Percentiles rank a stretch among this genome's conserved stretches.
These are phyloP conservation scores for Clepsis dumicolana DNA, from an alignment of 2,888 invertebrate genomes.

Conservation along the genomic window DNA sequence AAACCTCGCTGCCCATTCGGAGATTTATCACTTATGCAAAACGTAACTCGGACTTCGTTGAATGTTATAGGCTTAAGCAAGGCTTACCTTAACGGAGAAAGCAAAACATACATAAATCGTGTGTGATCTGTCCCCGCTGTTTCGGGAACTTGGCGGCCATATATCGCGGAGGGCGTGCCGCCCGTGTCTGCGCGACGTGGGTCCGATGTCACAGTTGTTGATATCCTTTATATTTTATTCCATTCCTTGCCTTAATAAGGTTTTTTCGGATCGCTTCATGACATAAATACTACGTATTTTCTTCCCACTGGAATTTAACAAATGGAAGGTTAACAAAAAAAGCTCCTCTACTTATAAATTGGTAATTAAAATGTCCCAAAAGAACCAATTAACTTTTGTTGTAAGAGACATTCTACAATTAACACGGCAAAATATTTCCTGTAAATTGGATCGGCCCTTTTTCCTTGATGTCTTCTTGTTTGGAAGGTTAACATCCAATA, in stretches of 20 bases:
- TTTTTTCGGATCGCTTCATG: not conserved
- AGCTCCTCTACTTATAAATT: not conserved
- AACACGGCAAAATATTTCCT: not conserved
- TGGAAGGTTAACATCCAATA: not conserved
- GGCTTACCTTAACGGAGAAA: slow-evolving; percentile 54
- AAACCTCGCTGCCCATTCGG: slow-evolving; percentile 10
- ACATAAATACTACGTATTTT: not conserved
- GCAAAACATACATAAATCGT: slow-evolving; percentile 62
- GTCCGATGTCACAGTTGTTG: slow-evolving; percentile 55
- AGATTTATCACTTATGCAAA: slow-evolving; percentile 36
- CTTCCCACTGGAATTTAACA: not conserved
- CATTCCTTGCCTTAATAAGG: slow-evolving; percentile 30
- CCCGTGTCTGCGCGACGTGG: slow-evolving; percentile 46
- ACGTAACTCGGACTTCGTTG: slow-evolving; percentile 19
- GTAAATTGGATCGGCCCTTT: not conserved
- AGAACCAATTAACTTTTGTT: slow-evolving; percentile 3
- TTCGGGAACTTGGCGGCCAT: slow-evolving; percentile 59
- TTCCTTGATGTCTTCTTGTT: slow-evolving; percentile 3
- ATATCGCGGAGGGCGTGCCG: slow-evolving; percentile 60
- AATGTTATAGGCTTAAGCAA: slow-evolving; percentile 43
- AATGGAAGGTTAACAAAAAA: not conserved
- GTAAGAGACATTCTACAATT: slow-evolving; percentile 1
- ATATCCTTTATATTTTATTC: slow-evolving; percentile 39
- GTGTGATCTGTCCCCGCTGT: slow-evolving; percentile 59
- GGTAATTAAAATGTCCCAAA: slow-evolving; percentile 1